phyloP scores from a whole-genome alignment of 2,113 vertebrate genomes.

The Crotalus horridus region DNA sequence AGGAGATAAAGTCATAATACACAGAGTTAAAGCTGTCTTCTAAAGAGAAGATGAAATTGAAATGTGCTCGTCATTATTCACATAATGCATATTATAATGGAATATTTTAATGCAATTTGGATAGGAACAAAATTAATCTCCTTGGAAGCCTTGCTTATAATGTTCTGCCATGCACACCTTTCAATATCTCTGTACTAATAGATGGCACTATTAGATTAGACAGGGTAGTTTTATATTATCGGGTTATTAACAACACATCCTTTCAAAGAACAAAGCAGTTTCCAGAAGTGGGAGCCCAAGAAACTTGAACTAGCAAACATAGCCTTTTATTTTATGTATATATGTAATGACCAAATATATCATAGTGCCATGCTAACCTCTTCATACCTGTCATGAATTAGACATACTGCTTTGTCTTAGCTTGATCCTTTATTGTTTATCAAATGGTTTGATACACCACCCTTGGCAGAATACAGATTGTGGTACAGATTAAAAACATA shows the following conservation, averaged over 20 bases:
- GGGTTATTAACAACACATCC: constrained; percentile 17
- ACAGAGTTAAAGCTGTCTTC: constrained; percentile 10
- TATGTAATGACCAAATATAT: neutral
- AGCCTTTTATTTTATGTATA: neutral
- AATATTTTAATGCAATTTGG: constrained; percentile 29
- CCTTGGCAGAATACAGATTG: neutral
- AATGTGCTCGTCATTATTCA: constrained; percentile 20
- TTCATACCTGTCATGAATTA: neutral
- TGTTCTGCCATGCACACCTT: neutral
- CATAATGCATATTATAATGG: constrained; percentile 27
- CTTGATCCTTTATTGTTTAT: neutral
- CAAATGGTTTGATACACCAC: neutral
- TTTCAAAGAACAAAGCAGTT: constrained; percentile 14
- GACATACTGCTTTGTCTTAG: neutral
- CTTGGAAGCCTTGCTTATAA: constrained; percentile 6
- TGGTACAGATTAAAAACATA: neutral
- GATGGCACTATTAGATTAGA: constrained; percentile 28
- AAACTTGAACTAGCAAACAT: neutral
- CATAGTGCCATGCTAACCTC: neutral
- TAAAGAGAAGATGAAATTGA: constrained; percentile 28
- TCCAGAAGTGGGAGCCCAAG: neutral
- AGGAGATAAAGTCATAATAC: constrained; percentile 24
- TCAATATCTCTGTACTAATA: constrained; percentile 26
- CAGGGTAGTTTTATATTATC: constrained; percentile 17
- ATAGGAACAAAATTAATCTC: constrained; percentile 17